Base-by-base conservation (phyloP, 1,140 invertebrate species). In the Planococcus citri region DNA sequence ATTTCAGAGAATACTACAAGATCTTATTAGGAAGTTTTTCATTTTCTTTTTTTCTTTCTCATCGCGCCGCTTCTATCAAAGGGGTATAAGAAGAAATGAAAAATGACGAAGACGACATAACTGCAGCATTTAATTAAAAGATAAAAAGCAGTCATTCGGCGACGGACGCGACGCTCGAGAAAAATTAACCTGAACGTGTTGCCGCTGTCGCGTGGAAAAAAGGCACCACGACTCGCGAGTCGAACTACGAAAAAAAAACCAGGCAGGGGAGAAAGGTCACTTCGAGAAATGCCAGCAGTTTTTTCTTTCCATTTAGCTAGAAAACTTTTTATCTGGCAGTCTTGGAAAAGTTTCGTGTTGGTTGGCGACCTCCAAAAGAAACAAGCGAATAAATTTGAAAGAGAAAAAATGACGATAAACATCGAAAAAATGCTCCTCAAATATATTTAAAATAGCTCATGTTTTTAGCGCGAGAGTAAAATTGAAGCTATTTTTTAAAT, bases 121-220 rank as follows among this genome's bases (percentile, higher is more conserved):
- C 10, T 51, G n/a, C 41, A 51, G 41, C 41, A n/a, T 51, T 51
- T 51, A 51, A 51, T 51, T 51, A 51, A 51, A 51, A 51, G 41
- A 51, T 51, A 51, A 51, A 20, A 20, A 51, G 12, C 41, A n/a
- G 3, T 51, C 41, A 51, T 51, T 51, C n/a, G 41, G 17, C 2
- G 10, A 17, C 41, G 10, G n/a, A n/a, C n/a, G n/a, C n/a, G n/a
- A n/a, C n/a, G 4, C 17, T 51, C 12, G 17, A 14, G 41, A 51
- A 51, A 51, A 51, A 51, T 51, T 51, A 51, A 51, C 41, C 41
- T 51, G 4, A 20, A 14, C 41, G 41, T 51, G 4, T 17, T 51
- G 17, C 41, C 12, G 29, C 29, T n/a, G 29, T 33, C 29, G 12
- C 29, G 29, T 12, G 29, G 29, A 33, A n/a, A n/a, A n/a, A n/a